Evolutionary conservation across 2,113 vertebrate genomes (phyloP).

Genomic region (Chloropsis hardwickii): DNA sequence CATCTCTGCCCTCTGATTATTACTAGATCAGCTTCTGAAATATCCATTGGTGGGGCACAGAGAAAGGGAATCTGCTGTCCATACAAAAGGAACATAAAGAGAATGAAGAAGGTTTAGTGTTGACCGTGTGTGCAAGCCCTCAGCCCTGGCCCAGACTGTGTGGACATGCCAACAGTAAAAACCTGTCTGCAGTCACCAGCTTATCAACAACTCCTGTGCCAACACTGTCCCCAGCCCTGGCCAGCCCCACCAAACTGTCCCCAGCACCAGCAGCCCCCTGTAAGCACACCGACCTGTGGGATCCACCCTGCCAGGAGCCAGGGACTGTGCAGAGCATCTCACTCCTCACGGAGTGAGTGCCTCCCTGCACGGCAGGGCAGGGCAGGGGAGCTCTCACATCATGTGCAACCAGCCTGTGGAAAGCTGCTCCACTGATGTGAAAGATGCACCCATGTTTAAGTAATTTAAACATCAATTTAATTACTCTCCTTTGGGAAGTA

Average conservation of each 20-base stretch:
- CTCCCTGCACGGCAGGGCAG: no score
- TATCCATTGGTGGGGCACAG: neutral
- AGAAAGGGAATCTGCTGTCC: neutral
- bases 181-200: accelerated
- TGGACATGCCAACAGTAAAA: neutral
- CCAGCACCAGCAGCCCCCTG: neutral
- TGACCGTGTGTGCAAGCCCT: accelerated
- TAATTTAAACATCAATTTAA: neutral
- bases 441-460: neutral
- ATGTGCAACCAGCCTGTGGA: neutral
- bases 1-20: neutral
- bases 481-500: neutral
- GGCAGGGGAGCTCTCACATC: neutral
- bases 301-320: neutral
- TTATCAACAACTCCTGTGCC: accelerated
- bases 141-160: neutral
- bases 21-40: accelerated
- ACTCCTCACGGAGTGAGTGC: accelerated
- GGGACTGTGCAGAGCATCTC: accelerated
- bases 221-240: accelerated
- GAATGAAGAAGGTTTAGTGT: neutral
- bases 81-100: accelerated
- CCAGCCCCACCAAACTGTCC: accelerated
- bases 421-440: neutral
- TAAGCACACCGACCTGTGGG: accelerated